Conservation (phyloP, 2,797 vertebrate genomes). For the Novumbra hubbsi region DNA sequence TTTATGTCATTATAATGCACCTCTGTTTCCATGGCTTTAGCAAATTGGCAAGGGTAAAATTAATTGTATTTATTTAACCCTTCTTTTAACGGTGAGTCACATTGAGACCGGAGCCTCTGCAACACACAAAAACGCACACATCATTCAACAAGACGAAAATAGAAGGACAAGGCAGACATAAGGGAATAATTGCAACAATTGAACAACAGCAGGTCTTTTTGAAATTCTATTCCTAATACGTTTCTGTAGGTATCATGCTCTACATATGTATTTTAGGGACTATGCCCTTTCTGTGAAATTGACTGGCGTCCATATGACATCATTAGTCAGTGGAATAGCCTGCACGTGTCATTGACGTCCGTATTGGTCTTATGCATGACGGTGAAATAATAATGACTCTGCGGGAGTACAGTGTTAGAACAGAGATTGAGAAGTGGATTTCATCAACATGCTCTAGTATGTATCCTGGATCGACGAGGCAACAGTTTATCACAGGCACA, state of each 20-base stretch:
- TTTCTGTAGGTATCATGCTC: neutral
- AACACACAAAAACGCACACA: neutral
- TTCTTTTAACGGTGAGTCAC: neutral
- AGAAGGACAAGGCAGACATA: neutral
- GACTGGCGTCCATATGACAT: neutral
- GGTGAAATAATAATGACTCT: slow-evolving; percentile 7
- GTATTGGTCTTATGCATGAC: slow-evolving; percentile 35
- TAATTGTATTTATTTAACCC: neutral
- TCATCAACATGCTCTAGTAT: slow-evolving; percentile 63
- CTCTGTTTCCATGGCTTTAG: slow-evolving; percentile 4
- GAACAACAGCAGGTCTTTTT: neutral
- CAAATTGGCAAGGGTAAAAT: neutral
- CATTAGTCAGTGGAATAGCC: neutral
- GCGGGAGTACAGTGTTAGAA: neutral
- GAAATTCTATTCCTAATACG: neutral
- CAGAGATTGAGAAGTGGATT: slow-evolving; percentile 63
- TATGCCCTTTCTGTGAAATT: neutral
- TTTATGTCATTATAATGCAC: slow-evolving; percentile 34
- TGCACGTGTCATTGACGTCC: slow-evolving; percentile 8
- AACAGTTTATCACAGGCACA: slow-evolving; percentile 76
- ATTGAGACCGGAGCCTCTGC: neutral
- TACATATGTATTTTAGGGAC: neutral
- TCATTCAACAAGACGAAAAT: neutral
- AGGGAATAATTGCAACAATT: neutral
- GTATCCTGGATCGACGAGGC: slow-evolving; percentile 72